These are phyloP conservation scores for Heliconius himera DNA, from an alignment of 1,140 invertebrate genomes.

Conservation along the genomic window DNA sequence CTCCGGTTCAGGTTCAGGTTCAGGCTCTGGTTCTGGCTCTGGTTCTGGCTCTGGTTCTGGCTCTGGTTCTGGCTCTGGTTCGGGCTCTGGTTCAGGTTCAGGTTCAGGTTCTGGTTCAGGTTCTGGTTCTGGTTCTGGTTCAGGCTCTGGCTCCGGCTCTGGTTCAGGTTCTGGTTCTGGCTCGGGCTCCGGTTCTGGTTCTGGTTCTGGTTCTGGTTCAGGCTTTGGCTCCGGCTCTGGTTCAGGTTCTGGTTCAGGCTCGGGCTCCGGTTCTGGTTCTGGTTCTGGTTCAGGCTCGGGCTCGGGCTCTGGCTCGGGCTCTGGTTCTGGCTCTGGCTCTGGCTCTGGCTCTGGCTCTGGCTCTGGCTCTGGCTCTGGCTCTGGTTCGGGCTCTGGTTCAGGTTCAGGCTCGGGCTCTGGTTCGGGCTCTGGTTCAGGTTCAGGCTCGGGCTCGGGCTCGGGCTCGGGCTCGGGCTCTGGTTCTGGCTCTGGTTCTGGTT, in stretches of 20 bases:
- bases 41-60: constrained; percentile 7
- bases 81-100: background rate
- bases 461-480: too few relatives aligned
- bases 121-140: too few relatives aligned
- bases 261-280: background rate
- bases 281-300: background rate
- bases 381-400: background rate
- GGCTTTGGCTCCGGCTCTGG: too few relatives aligned
- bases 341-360: constrained; percentile 10
- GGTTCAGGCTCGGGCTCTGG: too few relatives aligned
- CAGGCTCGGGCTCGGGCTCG: too few relatives aligned
- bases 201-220: too few relatives aligned
- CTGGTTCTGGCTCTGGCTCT: background rate
- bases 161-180: too few relatives aligned
- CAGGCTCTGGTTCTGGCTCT: background rate
- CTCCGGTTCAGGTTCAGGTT: background rate
- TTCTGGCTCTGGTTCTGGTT: too few relatives aligned
- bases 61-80: constrained; percentile 8
- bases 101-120: background rate
- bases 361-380: background rate
- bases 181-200: too few relatives aligned
- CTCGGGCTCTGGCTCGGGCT: constrained; percentile 3
- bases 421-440: too few relatives aligned
- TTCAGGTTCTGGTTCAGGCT: background rate
- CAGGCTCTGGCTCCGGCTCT: too few relatives aligned